Conservation (phyloP, 2,797 vertebrate species). For the Acipenser ruthenus region DNA sequence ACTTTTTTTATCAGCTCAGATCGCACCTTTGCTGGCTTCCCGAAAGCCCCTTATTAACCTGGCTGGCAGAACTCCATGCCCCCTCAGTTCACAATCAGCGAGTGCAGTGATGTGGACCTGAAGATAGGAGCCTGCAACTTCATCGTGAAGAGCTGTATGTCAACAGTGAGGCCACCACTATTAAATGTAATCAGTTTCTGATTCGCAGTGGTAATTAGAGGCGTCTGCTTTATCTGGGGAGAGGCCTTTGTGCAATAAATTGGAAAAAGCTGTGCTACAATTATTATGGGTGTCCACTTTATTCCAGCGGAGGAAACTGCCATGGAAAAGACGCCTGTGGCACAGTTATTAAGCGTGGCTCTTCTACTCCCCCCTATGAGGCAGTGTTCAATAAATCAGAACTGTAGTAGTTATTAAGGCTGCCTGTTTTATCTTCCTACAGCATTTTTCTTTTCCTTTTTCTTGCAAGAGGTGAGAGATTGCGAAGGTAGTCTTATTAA, state of each 20-base stretch:
- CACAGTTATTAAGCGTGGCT: background rate
- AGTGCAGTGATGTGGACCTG: too few species aligned
- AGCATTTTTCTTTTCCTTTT: background rate
- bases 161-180: too few species aligned
- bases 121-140: too few species aligned
- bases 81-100: too few species aligned
- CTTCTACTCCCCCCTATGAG: background rate
- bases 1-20: too few species aligned
- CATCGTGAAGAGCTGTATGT: too few species aligned
- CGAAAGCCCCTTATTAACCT: too few species aligned
- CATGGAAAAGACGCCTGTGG: background rate
- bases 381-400: conserved; percentile 5
- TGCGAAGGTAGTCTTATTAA: background rate
- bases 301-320: background rate
- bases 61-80: too few species aligned
- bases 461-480: background rate
- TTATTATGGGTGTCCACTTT: background rate
- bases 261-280: background rate
- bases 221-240: background rate
- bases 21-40: too few species aligned
- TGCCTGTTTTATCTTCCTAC: conserved; percentile 1
- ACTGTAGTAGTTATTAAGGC: background rate
- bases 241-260: background rate
- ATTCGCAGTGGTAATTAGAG: background rate
- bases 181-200: too few species aligned